Conservation (phyloP, 2,113 vertebrate species). For the Callochromis pleurospilus region DNA sequence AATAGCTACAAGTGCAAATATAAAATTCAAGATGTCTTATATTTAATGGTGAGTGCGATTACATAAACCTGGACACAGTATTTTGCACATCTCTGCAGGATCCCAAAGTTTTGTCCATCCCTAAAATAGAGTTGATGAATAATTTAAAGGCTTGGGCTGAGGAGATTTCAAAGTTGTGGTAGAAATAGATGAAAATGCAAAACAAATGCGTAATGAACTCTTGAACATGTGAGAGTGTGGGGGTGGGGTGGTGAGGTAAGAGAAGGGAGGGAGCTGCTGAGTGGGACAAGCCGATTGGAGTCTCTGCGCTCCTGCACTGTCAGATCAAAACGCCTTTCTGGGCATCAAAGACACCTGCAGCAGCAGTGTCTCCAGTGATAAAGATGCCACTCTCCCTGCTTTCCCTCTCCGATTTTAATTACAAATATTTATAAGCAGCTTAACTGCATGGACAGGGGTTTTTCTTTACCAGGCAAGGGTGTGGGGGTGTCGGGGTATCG, state of each 20-base stretch:
- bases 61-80: background rate
- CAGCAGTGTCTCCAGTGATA: conserved; percentile 63
- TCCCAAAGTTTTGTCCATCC: background rate
- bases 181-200: conserved; percentile 39
- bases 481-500: conserved; percentile 55
- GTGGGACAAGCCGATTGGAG: conserved; percentile 51
- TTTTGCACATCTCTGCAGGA: conserved; percentile 8
- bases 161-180: conserved; percentile 37
- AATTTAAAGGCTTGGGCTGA: conserved; percentile 18
- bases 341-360: conserved; percentile 70
- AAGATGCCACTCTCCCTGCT: conserved; percentile 55
- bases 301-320: conserved; percentile 33
- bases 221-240: conserved; percentile 12
- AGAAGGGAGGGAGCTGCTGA: background rate
- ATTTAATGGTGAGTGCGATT: background rate
- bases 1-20: background rate
- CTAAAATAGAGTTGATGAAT: conserved; percentile 33
- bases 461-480: conserved; percentile 48
- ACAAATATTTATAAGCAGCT: conserved; percentile 73
- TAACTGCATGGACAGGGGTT: conserved; percentile 57
- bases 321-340: conserved; percentile 62
- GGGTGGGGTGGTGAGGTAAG: background rate
- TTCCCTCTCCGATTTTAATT: conserved; percentile 66
- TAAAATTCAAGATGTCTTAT: background rate
- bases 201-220: conserved; percentile 52